Evolutionary conservation across 1,140 invertebrate species (phyloP).

Genomic region (Uloborus diversus): DNA sequence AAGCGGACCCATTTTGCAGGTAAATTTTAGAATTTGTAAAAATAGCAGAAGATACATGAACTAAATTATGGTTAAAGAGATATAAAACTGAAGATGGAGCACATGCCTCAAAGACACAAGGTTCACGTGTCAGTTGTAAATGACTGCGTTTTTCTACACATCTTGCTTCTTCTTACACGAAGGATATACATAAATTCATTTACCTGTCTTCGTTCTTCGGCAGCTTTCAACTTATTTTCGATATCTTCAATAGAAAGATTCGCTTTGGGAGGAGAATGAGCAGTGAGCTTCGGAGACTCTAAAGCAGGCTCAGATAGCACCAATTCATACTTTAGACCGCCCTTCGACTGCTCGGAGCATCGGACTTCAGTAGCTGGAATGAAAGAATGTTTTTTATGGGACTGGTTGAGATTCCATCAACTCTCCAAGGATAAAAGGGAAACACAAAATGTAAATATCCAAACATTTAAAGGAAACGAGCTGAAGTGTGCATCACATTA

Average conservation of each 20-base stretch:
- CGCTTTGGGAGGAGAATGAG: slow-evolving; percentile 71
- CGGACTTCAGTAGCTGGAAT: slow-evolving; percentile 67
- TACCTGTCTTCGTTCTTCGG: slow-evolving; percentile 88
- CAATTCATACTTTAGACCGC: slow-evolving; percentile 91
- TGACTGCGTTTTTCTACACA: too few relatives aligned
- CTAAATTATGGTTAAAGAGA: too few relatives aligned
- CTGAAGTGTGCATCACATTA: too few relatives aligned
- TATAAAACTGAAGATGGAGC: too few relatives aligned
- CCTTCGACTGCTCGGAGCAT: slow-evolving; percentile 75
- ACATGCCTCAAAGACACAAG: too few relatives aligned
- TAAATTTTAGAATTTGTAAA: too few relatives aligned
- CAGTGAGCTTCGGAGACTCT: slow-evolving; percentile 65
- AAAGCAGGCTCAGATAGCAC: slow-evolving; percentile 84
- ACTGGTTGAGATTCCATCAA: background rate
- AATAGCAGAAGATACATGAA: too few relatives aligned
- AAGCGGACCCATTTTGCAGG: too few relatives aligned
- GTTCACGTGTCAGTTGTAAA: too few relatives aligned
- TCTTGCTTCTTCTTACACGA: too few relatives aligned
- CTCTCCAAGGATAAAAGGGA: background rate
- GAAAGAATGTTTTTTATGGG: background rate
- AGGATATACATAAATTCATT: too few relatives aligned
- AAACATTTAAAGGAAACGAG: too few relatives aligned
- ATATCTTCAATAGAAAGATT: slow-evolving; percentile 81
- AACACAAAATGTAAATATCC: background rate
- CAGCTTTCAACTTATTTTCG: slow-evolving; percentile 87